These are phyloP conservation scores for Hyaena hyaena DNA, from an alignment of 2,113 vertebrate species.

Conservation along the genomic window DNA sequence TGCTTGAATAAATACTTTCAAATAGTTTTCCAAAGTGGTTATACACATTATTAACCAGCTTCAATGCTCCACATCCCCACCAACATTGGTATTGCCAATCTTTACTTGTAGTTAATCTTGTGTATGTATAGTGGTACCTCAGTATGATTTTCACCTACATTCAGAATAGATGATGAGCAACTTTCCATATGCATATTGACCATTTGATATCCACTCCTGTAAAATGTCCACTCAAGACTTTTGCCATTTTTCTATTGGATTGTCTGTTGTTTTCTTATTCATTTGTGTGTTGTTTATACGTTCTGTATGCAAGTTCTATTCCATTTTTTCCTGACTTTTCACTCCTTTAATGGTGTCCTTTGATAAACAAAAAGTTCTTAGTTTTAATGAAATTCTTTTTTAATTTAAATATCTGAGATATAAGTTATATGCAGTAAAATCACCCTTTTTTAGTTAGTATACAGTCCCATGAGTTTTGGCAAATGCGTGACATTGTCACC, in stretches of 20 bases:
- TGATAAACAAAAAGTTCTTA: neutral
- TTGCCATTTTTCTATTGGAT: neutral
- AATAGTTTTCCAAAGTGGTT: neutral
- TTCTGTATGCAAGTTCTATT: neutral
- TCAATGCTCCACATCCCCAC: neutral
- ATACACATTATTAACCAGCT: neutral
- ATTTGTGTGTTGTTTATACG: neutral
- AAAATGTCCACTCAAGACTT: neutral
- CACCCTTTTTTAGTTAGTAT: neutral
- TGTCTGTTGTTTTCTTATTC: neutral
- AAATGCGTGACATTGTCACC: neutral
- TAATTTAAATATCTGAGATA: neutral
- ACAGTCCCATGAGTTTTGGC: neutral
- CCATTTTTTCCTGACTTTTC: neutral
- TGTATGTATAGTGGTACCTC: neutral
- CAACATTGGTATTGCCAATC: neutral
- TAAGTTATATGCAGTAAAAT: neutral
- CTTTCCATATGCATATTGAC: neutral
- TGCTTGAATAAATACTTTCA: neutral
- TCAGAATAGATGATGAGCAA: neutral
- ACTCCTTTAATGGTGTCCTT: neutral
- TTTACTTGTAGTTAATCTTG: neutral
- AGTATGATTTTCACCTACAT: neutral
- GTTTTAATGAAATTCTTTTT: conserved; percentile 31
- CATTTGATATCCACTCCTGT: neutral